Conservation (phyloP, 2,113 vertebrate species). For the Micronycteris hirsuta region DNA sequence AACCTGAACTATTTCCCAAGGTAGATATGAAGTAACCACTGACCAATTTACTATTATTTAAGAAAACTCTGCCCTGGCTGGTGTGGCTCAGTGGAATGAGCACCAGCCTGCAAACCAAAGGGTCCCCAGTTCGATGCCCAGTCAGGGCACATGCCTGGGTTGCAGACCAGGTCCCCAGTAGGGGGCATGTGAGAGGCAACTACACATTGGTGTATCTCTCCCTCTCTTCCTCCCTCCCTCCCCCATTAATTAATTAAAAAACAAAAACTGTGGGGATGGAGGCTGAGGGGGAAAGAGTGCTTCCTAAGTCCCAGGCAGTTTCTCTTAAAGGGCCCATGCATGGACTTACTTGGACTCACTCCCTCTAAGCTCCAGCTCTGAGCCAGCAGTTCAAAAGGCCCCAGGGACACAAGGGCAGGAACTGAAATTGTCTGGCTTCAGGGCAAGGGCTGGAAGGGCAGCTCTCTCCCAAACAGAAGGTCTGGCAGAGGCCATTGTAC, state of each 20-base stretch:
- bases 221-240: too few relatives aligned
- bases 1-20: background rate
- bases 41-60: background rate
- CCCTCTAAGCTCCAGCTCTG: background rate
- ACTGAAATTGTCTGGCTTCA: background rate
- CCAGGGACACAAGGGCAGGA: background rate
- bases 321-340: background rate
- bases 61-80: background rate
- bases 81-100: too few relatives aligned
- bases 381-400: background rate
- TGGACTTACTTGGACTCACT: background rate
- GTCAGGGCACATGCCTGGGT: too few relatives aligned
- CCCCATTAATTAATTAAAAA: too few relatives aligned
- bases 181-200: too few relatives aligned
- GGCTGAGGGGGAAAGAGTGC: background rate
- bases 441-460: background rate
- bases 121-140: too few relatives aligned
- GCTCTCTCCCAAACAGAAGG: background rate
- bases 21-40: background rate
- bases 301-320: background rate
- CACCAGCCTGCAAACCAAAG: too few relatives aligned
- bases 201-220: too few relatives aligned
- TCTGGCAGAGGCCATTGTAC: background rate
- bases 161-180: too few relatives aligned
- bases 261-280: too few relatives aligned